Conservation (phyloP, 1,140 invertebrate genomes). For the Polyergus mexicanus region DNA sequence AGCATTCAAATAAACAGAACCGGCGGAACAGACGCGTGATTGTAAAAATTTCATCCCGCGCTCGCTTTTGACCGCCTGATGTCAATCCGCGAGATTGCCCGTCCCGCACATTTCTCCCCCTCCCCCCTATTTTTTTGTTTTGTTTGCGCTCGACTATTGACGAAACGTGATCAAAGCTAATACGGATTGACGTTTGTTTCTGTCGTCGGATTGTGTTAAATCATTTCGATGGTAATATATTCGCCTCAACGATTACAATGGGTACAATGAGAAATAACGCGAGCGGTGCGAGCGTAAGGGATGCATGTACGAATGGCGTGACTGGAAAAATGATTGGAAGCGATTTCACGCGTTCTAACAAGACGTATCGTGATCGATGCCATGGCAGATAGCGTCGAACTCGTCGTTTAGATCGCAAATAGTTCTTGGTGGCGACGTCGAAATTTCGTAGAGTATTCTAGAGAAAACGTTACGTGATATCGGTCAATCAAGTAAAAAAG, state of each 20-base stretch:
- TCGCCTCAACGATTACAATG: slow-evolving; percentile 32
- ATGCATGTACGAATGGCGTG: slow-evolving; percentile 49
- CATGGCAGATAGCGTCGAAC: slow-evolving; percentile 34
- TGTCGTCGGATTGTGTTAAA: slow-evolving; percentile 28
- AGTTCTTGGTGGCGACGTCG: slow-evolving; percentile 40
- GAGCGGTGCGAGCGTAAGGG: neutral
- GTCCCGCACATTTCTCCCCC: slow-evolving; percentile 12
- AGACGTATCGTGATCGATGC: slow-evolving; percentile 57
- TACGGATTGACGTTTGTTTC: slow-evolving; percentile 51
- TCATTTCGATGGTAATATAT: slow-evolving; percentile 33
- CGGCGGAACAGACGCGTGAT: slow-evolving; percentile 35
- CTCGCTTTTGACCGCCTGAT: slow-evolving; percentile 50
- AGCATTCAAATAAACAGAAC: slow-evolving; percentile 63
- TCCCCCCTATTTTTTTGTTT: neutral
- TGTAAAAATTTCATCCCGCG: slow-evolving; percentile 58
- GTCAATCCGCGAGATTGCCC: slow-evolving; percentile 55
- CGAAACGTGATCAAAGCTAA: slow-evolving; percentile 55
- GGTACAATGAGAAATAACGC: slow-evolving; percentile 15
- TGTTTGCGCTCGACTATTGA: slow-evolving; percentile 34
- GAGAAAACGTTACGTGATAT: slow-evolving; percentile 10
- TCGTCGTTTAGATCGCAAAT: slow-evolving; percentile 53
- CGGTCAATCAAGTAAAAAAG: slow-evolving; percentile 30
- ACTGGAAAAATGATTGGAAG: slow-evolving; percentile 59
- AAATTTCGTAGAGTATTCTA: slow-evolving; percentile 21
- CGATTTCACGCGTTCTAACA: slow-evolving; percentile 59